phyloP scores from a whole-genome alignment of 2,113 vertebrate genomes.

The Aleadryas rufinucha region DNA sequence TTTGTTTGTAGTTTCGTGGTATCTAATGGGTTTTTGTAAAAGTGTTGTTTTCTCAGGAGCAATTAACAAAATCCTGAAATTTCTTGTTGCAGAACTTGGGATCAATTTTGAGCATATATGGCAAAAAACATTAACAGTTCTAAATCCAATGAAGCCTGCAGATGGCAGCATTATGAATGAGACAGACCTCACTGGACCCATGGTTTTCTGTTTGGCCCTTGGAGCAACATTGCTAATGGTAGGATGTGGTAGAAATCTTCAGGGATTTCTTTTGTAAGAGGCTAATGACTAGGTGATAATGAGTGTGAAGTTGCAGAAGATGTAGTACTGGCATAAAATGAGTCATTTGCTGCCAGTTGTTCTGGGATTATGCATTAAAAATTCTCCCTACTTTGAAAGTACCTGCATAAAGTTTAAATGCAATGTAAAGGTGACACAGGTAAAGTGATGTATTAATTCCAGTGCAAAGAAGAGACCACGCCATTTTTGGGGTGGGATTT shows the following conservation, averaged over 20 bases:
- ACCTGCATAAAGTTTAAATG: background rate
- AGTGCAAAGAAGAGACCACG: background rate
- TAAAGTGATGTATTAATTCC: background rate
- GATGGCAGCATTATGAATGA: conserved; percentile 92
- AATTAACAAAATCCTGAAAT: background rate
- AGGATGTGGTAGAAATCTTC: background rate
- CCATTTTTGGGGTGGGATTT: background rate
- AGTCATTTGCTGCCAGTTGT: background rate
- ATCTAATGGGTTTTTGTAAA: background rate
- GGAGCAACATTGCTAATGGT: conserved; percentile 85
- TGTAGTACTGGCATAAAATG: background rate
- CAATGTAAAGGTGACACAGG: background rate
- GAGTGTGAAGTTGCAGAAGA: background rate
- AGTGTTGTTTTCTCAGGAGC: background rate
- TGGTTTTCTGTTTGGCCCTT: conserved; percentile 83
- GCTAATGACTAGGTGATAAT: background rate
- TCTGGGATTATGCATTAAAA: background rate
- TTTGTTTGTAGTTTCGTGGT: background rate
- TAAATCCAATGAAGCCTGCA: conserved; percentile 86
- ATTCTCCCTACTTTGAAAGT: background rate
- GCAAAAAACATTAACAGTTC: conserved; percentile 89
- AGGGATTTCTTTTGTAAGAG: background rate
- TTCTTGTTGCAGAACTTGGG: conserved; percentile 80
- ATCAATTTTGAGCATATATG: conserved; percentile 91
- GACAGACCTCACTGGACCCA: conserved; percentile 84